Evolutionary conservation across 2,888 invertebrate species (phyloP).

Genomic region (Actias luna): DNA sequence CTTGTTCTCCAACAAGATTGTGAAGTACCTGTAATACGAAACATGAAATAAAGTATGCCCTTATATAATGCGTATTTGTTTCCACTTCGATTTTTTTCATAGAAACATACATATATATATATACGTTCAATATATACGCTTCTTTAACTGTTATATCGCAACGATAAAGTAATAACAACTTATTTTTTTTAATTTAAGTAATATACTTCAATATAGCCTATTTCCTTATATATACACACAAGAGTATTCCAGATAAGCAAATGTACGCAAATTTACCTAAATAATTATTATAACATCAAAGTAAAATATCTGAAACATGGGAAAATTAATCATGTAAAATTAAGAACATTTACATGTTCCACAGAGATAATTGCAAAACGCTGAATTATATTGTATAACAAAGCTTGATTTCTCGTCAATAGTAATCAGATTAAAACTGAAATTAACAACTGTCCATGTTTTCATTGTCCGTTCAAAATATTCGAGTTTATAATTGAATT

Average conservation of each 20-base stretch:
- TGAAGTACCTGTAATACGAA: constrained; percentile 65
- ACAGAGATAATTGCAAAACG: constrained; percentile 26
- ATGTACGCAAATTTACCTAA: not conserved
- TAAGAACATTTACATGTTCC: constrained; percentile 24
- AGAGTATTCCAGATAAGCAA: not conserved
- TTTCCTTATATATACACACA: not conserved
- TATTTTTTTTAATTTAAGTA: too few relatives aligned
- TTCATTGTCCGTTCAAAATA: constrained; percentile 31
- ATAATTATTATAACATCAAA: constrained; percentile 3
- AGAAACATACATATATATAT: too few relatives aligned
- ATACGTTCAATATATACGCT: too few relatives aligned
- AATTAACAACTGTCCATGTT: constrained; percentile 38
- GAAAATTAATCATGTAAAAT: constrained; percentile 24
- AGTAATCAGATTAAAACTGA: constrained; percentile 43
- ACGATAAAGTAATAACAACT: not conserved
- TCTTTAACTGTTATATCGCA: too few relatives aligned
- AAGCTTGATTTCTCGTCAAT: constrained; percentile 31
- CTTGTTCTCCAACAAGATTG: constrained; percentile 65
- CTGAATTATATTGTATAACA: constrained; percentile 24
- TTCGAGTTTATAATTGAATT: constrained; percentile 39
- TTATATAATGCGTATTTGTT: not conserved
- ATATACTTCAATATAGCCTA: too few relatives aligned
- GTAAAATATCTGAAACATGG: not conserved
- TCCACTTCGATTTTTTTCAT: too few relatives aligned
- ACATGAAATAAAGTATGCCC: constrained; percentile 16